Conservation (phyloP, 2,797 vertebrate species). For the Bradypus variegatus region DNA sequence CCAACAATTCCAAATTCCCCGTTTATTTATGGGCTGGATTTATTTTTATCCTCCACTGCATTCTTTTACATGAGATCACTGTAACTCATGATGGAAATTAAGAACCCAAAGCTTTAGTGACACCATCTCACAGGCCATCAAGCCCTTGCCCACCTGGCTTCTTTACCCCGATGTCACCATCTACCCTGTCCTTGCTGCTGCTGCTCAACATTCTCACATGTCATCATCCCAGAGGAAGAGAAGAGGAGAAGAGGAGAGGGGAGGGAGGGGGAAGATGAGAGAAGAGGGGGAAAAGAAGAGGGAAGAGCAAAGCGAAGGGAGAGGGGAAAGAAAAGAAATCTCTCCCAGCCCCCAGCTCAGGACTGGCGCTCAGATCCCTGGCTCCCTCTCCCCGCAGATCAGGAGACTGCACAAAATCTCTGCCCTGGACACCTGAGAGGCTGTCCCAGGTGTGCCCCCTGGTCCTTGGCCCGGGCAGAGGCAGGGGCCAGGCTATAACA, state of each 20-base stretch:
- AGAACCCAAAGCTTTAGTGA: conserved; percentile 29
- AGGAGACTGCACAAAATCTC: neutral
- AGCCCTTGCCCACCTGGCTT: neutral
- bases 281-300: neutral
- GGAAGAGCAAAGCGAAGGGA: neutral
- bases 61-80: conserved; percentile 56
- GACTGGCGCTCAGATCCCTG: neutral
- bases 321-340: neutral
- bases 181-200: conserved; percentile 29
- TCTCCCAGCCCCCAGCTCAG: neutral
- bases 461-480: neutral
- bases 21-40: conserved; percentile 56
- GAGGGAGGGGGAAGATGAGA: neutral
- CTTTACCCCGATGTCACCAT: conserved; percentile 41
- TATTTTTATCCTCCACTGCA: conserved; percentile 55
- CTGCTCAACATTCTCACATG: conserved; percentile 41
- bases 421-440: neutral
- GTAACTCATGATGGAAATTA: conserved; percentile 47
- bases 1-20: conserved; percentile 27
- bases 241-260: neutral
- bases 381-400: neutral
- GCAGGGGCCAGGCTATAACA: neutral
- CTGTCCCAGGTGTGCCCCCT: neutral
- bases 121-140: conserved; percentile 7
- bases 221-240: conserved; percentile 53